phyloP scores from a whole-genome alignment of 2,113 vertebrate genomes.

The Bufo bufo region DNA sequence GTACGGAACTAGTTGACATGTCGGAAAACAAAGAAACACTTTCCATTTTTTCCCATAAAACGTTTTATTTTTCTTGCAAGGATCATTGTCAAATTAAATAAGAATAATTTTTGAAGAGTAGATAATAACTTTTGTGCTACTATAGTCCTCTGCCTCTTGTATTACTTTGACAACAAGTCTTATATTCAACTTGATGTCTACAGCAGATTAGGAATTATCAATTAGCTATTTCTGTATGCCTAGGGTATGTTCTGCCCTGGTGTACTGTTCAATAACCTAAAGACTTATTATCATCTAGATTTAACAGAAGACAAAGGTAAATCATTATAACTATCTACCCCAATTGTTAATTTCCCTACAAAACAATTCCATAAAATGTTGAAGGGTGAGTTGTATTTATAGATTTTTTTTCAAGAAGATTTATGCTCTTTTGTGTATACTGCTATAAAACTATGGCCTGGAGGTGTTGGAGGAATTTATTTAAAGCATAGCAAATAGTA shows the following conservation, averaged over 20 bases:
- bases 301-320: constrained; percentile 41
- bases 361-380: constrained; percentile 64
- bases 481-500: constrained; percentile 74
- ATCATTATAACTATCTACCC: constrained; percentile 53
- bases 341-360: constrained; percentile 54
- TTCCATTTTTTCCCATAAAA: constrained; percentile 37
- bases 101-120: constrained; percentile 40
- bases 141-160: constrained; percentile 15
- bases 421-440: constrained; percentile 64
- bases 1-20: neutral
- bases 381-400: constrained; percentile 65
- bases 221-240: neutral
- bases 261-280: constrained; percentile 43
- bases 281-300: constrained; percentile 56
- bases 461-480: constrained; percentile 74
- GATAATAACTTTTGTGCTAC: constrained; percentile 35
- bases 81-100: constrained; percentile 48
- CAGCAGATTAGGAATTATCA: constrained; percentile 32
- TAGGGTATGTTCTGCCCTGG: neutral
- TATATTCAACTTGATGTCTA: constrained; percentile 17
- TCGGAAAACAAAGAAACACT: constrained; percentile 15
- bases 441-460: constrained; percentile 68
- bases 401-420: constrained; percentile 65
- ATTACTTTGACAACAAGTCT: constrained; percentile 28
- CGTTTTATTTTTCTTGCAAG: constrained; percentile 33